phyloP scores from a whole-genome alignment of 2,888 invertebrate species.

The Torymus texanus region DNA sequence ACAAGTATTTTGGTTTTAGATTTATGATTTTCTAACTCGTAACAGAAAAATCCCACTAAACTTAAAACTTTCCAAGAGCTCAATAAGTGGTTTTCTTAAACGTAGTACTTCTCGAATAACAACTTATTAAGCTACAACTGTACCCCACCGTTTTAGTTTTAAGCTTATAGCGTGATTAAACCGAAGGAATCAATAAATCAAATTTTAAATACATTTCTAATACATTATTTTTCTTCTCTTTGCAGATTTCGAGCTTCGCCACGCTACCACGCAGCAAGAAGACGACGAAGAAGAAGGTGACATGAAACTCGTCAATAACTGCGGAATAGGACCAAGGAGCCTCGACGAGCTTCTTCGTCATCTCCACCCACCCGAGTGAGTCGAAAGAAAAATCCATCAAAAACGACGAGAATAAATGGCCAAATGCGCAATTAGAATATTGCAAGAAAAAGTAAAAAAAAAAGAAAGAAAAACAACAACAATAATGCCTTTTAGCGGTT shows the following conservation, averaged over 20 bases:
- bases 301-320: conserved; percentile 68
- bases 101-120: too few species aligned
- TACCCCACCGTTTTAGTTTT: conserved; percentile 4
- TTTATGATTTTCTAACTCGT: conserved; percentile 21
- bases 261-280: conserved; percentile 86
- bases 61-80: too few species aligned
- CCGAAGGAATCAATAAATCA: conserved; percentile 23
- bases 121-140: too few species aligned
- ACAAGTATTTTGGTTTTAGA: conserved; percentile 18
- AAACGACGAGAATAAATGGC: background rate
- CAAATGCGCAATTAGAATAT: conserved; percentile 33
- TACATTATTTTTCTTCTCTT: conserved; percentile 68
- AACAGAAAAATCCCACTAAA: conserved; percentile 32
- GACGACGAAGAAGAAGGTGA: conserved; percentile 81
- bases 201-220: background rate
- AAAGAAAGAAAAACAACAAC: too few species aligned
- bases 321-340: conserved; percentile 66
- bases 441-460: background rate
- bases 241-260: conserved; percentile 82
- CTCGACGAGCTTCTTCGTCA: background rate
- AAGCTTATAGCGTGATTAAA: conserved; percentile 26
- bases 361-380: background rate
- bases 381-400: background rate
- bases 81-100: too few species aligned
- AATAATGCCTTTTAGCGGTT: conserved; percentile 21